phyloP scores from a whole-genome alignment of 1,140 invertebrate species.

The Heliconius melpomene region DNA sequence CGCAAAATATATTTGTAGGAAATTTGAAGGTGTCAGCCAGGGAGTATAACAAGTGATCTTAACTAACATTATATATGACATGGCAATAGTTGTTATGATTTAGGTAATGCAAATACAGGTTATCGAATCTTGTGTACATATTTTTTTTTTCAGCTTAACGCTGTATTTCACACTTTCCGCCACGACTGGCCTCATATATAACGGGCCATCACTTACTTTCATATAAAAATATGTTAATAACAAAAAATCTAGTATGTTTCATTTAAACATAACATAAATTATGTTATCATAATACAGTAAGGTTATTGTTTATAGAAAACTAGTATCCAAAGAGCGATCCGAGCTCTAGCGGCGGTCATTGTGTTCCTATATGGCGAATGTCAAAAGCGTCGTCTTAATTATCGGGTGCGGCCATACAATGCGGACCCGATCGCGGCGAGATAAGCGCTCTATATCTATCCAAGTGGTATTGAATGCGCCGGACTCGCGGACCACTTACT shows the following conservation, averaged over 20 bases:
- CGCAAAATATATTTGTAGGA: conserved; percentile 69
- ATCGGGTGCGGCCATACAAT: conserved; percentile 77
- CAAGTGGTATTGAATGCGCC: conserved; percentile 71
- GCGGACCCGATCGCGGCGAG: conserved; percentile 77
- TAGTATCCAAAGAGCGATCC: conserved; percentile 66
- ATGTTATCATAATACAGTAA: conserved; percentile 77
- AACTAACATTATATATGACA: conserved; percentile 53
- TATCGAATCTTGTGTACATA: too few species aligned
- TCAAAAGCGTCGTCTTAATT: conserved; percentile 81
- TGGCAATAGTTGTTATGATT: neutral
- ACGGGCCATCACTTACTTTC: too few species aligned
- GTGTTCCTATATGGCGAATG: conserved; percentile 80
- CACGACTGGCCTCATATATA: too few species aligned
- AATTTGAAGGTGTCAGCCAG: conserved; percentile 62
- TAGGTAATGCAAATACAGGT: neutral
- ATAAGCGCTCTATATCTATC: conserved; percentile 75
- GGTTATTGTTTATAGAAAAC: conserved; percentile 76
- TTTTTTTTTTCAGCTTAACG: too few species aligned
- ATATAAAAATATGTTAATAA: too few species aligned
- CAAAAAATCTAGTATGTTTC: conserved; percentile 42
- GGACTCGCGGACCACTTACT: conserved; percentile 67
- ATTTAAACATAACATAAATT: too few species aligned
- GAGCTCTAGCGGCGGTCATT: conserved; percentile 77
- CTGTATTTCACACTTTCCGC: too few species aligned
- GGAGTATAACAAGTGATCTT: conserved; percentile 56